Evolutionary conservation across 2,113 vertebrate genomes (phyloP).

Genomic region (Carlito syrichta): DNA sequence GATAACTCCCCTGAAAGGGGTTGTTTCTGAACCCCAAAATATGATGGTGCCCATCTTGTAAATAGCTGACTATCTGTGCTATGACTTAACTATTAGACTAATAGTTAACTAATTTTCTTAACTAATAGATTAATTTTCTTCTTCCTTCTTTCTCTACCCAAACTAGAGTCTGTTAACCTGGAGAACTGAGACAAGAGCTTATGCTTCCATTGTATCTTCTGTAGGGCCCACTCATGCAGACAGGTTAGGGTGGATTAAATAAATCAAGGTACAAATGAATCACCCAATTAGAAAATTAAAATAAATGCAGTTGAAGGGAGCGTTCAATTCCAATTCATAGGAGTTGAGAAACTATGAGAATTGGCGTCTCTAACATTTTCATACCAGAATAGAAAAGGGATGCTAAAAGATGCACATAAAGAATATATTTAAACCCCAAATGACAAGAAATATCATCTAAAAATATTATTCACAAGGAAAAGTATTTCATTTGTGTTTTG

Average conservation of each 20-base stretch:
- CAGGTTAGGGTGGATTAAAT: not conserved
- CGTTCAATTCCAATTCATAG: not conserved
- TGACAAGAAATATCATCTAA: not conserved
- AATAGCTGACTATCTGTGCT: not conserved
- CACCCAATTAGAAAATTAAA: not conserved
- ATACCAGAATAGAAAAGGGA: not conserved
- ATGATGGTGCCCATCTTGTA: not conserved
- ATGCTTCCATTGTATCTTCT: not conserved
- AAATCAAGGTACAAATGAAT: not conserved
- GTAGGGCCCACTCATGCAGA: not conserved
- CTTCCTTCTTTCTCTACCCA: not conserved
- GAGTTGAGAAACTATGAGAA: not conserved
- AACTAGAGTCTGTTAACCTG: not conserved
- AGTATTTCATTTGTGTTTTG: not conserved
- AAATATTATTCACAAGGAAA: conserved; percentile 33
- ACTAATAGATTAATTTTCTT: too few relatives aligned
- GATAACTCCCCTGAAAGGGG: not conserved
- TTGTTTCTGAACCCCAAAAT: not conserved
- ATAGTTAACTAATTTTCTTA: too few relatives aligned
- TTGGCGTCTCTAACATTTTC: not conserved
- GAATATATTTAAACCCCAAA: conserved; percentile 13
- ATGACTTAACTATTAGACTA: not conserved
- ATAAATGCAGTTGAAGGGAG: not conserved
- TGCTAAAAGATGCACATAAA: conserved; percentile 11
- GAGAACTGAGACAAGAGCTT: not conserved